Evolutionary conservation across 2,797 vertebrate species (phyloP).

Genomic region (Emys orbicularis): DNA sequence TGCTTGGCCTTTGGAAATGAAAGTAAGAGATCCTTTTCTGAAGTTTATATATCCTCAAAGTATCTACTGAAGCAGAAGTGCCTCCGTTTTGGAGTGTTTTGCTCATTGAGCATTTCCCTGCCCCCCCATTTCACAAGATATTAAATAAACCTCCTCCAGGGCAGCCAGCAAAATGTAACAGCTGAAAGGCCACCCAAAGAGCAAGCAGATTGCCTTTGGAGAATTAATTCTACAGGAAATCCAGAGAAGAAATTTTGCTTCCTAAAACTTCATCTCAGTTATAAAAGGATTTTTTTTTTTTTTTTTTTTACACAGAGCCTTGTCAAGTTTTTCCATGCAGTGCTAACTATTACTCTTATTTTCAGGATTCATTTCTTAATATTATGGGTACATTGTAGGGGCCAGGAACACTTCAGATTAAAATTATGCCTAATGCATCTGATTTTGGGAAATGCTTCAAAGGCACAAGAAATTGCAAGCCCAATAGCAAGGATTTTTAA

Average conservation of each 20-base stretch:
- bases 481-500: background rate
- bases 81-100: conserved; percentile 44
- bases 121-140: conserved; percentile 56
- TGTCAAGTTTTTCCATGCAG: background rate
- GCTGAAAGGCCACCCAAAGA: conserved; percentile 51
- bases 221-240: conserved; percentile 50
- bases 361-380: background rate
- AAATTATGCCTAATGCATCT: background rate
- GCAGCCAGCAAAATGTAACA: conserved; percentile 44
- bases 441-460: conserved; percentile 35
- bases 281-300: background rate
- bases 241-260: background rate
- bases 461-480: background rate
- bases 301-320: background rate
- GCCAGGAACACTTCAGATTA: rapidly evolving
- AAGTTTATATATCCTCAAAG: conserved; percentile 46
- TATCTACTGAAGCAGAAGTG: conserved; percentile 64
- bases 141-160: conserved; percentile 62
- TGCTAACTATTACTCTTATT: background rate
- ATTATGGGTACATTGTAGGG: background rate
- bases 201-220: conserved; percentile 50
- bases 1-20: conserved; percentile 47
- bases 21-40: conserved; percentile 20
- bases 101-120: background rate
- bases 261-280: conserved; percentile 15